Evolutionary conservation across 2,888 invertebrate genomes (phyloP).

Genomic region (Micropterix aruncella): DNA sequence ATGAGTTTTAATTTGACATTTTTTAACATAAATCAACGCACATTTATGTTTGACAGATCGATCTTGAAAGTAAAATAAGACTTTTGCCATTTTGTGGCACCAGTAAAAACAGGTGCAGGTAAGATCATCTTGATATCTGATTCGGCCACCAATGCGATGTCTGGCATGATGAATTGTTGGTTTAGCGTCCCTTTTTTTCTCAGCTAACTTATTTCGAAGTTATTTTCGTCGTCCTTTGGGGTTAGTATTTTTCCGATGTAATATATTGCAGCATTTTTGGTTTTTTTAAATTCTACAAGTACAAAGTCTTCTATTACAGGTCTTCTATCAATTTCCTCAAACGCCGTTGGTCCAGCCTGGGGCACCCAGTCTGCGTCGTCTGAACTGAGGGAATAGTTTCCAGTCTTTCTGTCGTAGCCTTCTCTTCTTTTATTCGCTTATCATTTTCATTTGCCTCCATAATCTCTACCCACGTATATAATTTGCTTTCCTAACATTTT

Average conservation of each 20-base stretch:
- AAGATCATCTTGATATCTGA: no score
- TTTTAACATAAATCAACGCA: no score
- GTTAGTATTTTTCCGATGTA: no score
- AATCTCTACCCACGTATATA: conserved; percentile 5
- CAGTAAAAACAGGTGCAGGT: no score
- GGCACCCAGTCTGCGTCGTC: conserved; percentile 4
- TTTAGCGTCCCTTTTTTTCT: conserved; percentile 3
- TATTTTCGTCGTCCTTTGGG: no score
- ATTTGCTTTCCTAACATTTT: conserved; percentile 2
- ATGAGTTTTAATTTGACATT: no score
- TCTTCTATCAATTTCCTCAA: conserved; percentile 3
- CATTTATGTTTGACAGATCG: no score
- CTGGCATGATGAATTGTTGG: no score
- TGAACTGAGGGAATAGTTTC: background rate
- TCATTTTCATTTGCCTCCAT: conserved; percentile 6
- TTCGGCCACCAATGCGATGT: background rate
- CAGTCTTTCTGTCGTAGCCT: conserved; percentile 1
- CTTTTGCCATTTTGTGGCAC: no score
- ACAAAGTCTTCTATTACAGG: conserved; percentile 4
- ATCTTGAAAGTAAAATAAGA: no score
- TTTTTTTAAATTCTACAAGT: conserved; percentile 6
- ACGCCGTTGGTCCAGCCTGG: conserved; percentile 1
- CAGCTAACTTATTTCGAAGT: no score
- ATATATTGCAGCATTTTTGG: no score
- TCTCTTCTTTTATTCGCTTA: conserved; percentile 3